These are phyloP conservation scores for Boulengeromyrus knoepffleri DNA, from an alignment of 2,113 vertebrate genomes.

Conservation along the genomic window DNA sequence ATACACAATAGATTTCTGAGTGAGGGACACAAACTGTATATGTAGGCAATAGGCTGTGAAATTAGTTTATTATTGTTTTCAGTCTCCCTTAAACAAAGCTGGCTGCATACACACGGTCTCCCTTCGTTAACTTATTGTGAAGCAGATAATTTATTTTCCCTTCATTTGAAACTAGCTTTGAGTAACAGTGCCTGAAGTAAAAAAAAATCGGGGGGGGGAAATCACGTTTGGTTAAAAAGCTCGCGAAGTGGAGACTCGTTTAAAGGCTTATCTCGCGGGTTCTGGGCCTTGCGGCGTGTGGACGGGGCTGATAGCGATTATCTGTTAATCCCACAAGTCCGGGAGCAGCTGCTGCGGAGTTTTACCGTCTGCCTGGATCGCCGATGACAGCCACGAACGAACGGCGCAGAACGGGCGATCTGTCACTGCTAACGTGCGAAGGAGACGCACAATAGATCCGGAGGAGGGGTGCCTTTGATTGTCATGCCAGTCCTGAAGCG, in stretches of 20 bases:
- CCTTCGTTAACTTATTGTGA: background rate
- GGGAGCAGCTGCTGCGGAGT: background rate
- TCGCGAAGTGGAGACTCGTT: background rate
- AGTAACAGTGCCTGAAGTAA: background rate
- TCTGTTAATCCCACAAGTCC: conserved; percentile 10
- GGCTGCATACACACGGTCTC: background rate
- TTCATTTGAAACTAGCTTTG: background rate
- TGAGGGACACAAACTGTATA: background rate
- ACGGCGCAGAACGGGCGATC: background rate
- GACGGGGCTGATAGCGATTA: conserved; percentile 15
- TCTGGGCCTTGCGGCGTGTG: background rate
- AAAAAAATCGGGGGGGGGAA: background rate
- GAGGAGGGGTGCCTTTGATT: background rate
- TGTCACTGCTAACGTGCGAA: background rate
- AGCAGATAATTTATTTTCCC: background rate
- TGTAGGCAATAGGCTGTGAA: background rate
- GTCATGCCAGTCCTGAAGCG: background rate
- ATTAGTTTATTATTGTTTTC: background rate
- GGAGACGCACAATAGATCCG: background rate
- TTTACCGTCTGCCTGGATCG: background rate
- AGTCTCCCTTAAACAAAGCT: background rate
- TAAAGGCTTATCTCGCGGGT: background rate
- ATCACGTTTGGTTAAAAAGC: background rate
- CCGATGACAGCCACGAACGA: background rate
- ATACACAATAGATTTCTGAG: background rate